phyloP scores from a whole-genome alignment of 2,113 vertebrate genomes.

The Hepsetus odoe region DNA sequence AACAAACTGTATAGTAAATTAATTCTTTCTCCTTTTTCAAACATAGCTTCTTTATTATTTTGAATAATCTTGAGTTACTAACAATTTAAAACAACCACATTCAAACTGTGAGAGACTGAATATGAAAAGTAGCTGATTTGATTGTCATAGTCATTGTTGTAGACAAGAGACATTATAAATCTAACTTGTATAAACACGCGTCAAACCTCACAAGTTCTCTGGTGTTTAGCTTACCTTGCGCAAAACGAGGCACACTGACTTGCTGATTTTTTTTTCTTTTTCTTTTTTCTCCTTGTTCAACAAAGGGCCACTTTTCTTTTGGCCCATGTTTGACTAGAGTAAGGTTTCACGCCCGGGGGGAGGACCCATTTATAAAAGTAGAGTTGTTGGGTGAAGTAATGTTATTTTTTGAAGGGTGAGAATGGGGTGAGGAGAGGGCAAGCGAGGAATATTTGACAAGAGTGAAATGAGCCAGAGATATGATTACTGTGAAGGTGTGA shows the following conservation, averaged over 20 bases:
- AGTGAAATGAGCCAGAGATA: conserved; percentile 73
- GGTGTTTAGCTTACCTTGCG: conserved; percentile 49
- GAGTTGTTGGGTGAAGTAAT: conserved; percentile 85
- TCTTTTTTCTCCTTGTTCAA: conserved; percentile 58
- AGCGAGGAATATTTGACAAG: conserved; percentile 66
- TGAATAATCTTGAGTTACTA: not conserved
- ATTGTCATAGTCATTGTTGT: conserved; percentile 72
- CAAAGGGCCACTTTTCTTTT: conserved; percentile 86
- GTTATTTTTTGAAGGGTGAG: conserved; percentile 84
- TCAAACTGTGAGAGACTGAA: conserved; percentile 65
- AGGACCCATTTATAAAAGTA: conserved; percentile 79
- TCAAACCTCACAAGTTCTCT: conserved; percentile 68
- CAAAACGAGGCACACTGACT: conserved; percentile 58
- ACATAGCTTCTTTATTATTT: not conserved
- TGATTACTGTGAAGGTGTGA: conserved; percentile 57
- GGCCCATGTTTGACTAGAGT: conserved; percentile 86
- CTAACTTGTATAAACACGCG: conserved; percentile 63
- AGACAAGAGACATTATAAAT: conserved; percentile 70
- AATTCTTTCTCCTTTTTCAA: conserved; percentile 11
- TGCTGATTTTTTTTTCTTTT: conserved; percentile 62
- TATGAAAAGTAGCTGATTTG: conserved; percentile 68
- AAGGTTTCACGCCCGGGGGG: conserved; percentile 80
- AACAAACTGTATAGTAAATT: conserved; percentile 32
- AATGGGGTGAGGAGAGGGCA: conserved; percentile 68
- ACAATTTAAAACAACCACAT: conserved; percentile 61